These are phyloP conservation scores for Beroe forskalii DNA, from an alignment of 37 sponge, comb jelly and placozoan species.

Conservation along the genomic window DNA sequence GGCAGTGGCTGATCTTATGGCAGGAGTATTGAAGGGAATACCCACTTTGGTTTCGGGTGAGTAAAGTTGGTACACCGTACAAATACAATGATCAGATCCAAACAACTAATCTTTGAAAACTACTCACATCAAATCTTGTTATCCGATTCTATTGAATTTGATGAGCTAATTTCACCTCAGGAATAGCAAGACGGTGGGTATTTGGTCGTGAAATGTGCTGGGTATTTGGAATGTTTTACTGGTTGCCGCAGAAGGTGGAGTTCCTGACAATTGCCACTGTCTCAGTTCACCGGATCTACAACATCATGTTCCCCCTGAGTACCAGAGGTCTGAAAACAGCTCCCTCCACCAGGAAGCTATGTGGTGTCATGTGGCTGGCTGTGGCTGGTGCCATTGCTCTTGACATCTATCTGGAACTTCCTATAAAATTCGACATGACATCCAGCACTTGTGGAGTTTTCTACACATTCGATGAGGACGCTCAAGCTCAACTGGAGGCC, in stretches of 20 bases:
- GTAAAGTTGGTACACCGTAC: too few species aligned
- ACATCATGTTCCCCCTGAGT: background rate
- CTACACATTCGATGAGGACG: background rate
- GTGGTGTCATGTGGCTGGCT: background rate
- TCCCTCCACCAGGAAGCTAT: background rate
- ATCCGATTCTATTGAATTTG: too few species aligned
- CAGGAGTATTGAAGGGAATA: background rate
- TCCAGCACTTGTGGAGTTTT: background rate
- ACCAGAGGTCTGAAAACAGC: background rate
- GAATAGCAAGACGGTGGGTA: conserved; percentile 4
- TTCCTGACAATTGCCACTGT: background rate
- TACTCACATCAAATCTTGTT: too few species aligned
- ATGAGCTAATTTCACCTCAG: too few species aligned
- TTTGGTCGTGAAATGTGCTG: background rate
- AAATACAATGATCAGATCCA: too few species aligned
- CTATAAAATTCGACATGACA: background rate
- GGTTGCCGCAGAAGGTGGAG: background rate
- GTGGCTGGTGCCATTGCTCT: background rate
- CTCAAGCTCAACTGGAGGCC: background rate
- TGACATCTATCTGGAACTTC: background rate
- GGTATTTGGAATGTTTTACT: background rate
- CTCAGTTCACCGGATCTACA: background rate
- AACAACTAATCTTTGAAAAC: too few species aligned
- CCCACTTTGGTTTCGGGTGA: background rate
- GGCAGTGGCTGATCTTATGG: background rate